These are phyloP conservation scores for Crambe crambe DNA, from an alignment of 37 sponge, comb jelly and placozoan species.

Conservation along the genomic window DNA sequence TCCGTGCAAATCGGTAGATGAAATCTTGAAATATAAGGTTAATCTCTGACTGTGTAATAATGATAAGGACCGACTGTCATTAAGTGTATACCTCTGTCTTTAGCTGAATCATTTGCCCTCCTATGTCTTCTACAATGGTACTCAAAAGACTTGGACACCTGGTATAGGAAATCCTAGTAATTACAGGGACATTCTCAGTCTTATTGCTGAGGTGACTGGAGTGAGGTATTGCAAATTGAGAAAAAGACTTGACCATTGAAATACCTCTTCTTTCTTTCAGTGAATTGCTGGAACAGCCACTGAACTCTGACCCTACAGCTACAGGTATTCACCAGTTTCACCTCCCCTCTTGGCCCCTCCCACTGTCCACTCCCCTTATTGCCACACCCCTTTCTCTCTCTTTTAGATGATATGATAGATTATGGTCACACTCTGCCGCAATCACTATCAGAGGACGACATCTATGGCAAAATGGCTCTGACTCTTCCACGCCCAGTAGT, in stretches of 20 bases:
- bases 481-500: neutral
- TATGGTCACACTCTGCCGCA: neutral
- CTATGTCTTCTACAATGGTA: conserved; percentile 3
- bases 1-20: conserved; percentile 7
- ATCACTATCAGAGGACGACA: conserved; percentile 26
- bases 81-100: neutral
- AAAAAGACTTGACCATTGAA: too few relatives aligned
- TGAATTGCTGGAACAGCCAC: too few relatives aligned
- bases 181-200: neutral
- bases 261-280: too few relatives aligned
- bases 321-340: too few relatives aligned
- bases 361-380: too few relatives aligned
- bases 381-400: too few relatives aligned
- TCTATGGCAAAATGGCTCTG: conserved; percentile 5
- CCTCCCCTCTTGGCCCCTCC: too few relatives aligned
- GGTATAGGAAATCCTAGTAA: neutral
- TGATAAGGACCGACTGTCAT: neutral
- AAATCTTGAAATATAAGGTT: neutral
- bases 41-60: too few relatives aligned
- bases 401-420: too few relatives aligned
- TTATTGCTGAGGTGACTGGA: neutral
- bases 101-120: conserved; percentile 15
- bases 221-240: neutral
- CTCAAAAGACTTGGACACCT: conserved; percentile 2
- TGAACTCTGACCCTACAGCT: too few relatives aligned